Percentiles rank a stretch among this genome's conserved stretches.
These are phyloP conservation scores for Oeneis ivallda DNA, from an alignment of 2,888 invertebrate genomes.

Conservation along the genomic window DNA sequence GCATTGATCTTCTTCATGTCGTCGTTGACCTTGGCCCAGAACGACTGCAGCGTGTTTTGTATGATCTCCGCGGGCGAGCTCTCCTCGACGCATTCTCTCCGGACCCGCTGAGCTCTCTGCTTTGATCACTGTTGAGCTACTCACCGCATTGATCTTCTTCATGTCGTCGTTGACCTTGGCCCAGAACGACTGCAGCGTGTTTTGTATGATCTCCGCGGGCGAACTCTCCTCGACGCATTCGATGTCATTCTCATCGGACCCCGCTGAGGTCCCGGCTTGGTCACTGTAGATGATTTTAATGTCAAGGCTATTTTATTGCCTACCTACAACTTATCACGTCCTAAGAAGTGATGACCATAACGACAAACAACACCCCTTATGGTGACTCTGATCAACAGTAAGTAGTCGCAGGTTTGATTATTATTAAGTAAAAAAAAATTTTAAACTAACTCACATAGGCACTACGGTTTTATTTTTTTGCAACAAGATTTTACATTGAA, in stretches of 20 bases:
- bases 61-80: constrained; percentile 62
- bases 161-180: constrained; percentile 90
- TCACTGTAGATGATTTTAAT: constrained; percentile 49
- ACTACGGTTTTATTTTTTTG: no score
- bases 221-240: constrained; percentile 82
- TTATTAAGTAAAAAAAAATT: no score
- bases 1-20: constrained; percentile 89
- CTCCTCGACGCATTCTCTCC: constrained; percentile 80
- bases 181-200: constrained; percentile 91
- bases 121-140: constrained; percentile 62
- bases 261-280: constrained; percentile 57
- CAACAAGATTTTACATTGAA: no score
- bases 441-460: no score
- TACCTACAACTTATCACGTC: no score
- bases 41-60: constrained; percentile 85
- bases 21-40: constrained; percentile 91
- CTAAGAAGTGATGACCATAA: no score
- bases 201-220: constrained; percentile 57
- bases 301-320: no score
- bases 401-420: no score
- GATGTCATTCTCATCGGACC: constrained; percentile 60
- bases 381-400: no score
- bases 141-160: constrained; percentile 87
- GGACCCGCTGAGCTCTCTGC: constrained; percentile 53
- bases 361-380: no score